Evolutionary conservation across 2,113 vertebrate species (phyloP).

Genomic region (Upupa epops): DNA sequence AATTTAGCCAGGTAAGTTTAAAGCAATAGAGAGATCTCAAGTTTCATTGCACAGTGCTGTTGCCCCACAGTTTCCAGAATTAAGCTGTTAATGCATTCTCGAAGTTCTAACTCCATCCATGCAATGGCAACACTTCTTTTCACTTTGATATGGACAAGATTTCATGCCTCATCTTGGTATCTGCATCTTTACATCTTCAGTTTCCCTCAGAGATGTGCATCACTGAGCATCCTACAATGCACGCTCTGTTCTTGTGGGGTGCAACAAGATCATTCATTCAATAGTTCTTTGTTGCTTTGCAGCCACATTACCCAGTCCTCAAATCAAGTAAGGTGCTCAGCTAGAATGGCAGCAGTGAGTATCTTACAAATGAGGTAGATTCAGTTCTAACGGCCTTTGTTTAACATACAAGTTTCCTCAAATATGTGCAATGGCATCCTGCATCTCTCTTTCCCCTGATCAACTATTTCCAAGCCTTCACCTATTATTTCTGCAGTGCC

Average conservation of each 20-base stretch:
- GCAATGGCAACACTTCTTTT: conserved; percentile 15
- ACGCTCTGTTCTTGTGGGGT: conserved; percentile 11
- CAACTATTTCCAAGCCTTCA: neutral
- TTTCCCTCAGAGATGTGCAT: conserved; percentile 36
- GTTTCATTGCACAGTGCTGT: neutral
- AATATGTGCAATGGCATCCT: neutral
- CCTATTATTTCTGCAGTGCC: neutral
- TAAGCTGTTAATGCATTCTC: conserved; percentile 9
- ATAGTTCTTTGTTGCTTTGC: conserved; percentile 8
- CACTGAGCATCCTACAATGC: neutral
- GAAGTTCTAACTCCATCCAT: neutral
- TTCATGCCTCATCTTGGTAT: conserved; percentile 20
- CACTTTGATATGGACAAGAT: conserved; percentile 1
- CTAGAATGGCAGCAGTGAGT: neutral
- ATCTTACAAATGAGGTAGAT: neutral
- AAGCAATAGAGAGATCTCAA: neutral
- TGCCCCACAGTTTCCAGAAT: neutral
- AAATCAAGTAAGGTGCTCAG: neutral
- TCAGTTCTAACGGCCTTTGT: neutral
- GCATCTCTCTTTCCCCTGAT: neutral
- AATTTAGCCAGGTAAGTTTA: conserved; percentile 8
- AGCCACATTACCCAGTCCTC: neutral
- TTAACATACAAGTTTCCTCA: neutral
- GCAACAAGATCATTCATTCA: conserved; percentile 6
- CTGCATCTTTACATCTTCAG: conserved; percentile 44